Conservation (phyloP, 2,797 vertebrate species). For the Callimico goeldii region DNA sequence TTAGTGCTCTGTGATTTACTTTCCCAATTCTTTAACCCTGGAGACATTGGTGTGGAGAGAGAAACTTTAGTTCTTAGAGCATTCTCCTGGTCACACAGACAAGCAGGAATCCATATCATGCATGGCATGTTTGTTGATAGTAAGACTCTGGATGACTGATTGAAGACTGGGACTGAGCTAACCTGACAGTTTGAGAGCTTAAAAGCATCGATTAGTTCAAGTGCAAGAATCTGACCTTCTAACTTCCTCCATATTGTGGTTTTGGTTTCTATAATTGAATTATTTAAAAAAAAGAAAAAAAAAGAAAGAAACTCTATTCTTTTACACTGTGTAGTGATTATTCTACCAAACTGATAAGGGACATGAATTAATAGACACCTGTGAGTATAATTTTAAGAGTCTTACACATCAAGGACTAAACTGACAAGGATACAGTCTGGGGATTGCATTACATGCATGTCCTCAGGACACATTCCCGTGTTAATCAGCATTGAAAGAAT, state of each 20-base stretch:
- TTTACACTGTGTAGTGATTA: not conserved
- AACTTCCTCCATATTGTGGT: not conserved
- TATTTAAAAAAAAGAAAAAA: not conserved
- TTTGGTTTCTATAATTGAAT: not conserved
- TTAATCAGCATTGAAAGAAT: not conserved
- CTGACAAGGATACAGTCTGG: not conserved
- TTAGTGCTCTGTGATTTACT: not conserved
- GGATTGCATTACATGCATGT: too few relatives aligned
- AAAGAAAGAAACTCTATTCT: not conserved
- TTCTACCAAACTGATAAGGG: not conserved
- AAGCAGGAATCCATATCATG: not conserved
- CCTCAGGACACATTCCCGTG: not conserved
- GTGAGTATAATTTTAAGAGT: not conserved
- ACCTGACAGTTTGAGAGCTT: constrained; percentile 55
- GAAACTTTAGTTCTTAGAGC: not conserved
- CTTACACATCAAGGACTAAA: not conserved
- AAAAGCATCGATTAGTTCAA: constrained; percentile 48
- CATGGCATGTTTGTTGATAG: constrained; percentile 43
- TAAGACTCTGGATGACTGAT: not conserved
- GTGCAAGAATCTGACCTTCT: constrained; percentile 28
- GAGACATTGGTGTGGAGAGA: not conserved
- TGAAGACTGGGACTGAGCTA: constrained; percentile 41
- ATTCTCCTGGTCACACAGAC: not conserved
- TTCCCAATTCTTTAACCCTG: not conserved
- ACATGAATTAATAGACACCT: not conserved